Percentiles rank a stretch among this genome's conserved stretches.
These are phyloP conservation scores for Palythoa grandis DNA, from an alignment of 92 coral and sea anemone genomes.

Conservation along the genomic window DNA sequence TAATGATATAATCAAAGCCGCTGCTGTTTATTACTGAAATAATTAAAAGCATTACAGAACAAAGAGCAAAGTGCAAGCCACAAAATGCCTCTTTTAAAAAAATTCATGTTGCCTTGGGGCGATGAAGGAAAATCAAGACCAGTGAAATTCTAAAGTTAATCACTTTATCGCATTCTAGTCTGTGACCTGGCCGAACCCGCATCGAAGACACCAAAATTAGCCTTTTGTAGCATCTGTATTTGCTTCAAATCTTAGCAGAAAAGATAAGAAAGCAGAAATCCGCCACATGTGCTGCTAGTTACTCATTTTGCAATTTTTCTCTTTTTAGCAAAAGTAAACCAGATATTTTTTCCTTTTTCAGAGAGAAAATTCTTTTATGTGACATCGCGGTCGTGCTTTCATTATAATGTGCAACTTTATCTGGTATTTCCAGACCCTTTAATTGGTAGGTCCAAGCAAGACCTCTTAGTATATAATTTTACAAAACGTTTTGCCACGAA, in stretches of 20 bases:
- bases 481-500: neutral
- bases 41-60: neutral
- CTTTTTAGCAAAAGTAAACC: neutral
- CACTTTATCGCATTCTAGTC: constrained; percentile 33
- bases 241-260: neutral
- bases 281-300: constrained; percentile 17
- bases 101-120: constrained; percentile 14
- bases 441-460: too few relatives aligned
- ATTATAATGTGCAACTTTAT: neutral
- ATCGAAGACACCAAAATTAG: neutral
- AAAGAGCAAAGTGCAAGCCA: constrained; percentile 17
- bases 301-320: neutral
- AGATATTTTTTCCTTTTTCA: neutral
- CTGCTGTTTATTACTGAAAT: neutral
- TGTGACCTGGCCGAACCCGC: constrained; percentile 26
- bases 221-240: constrained; percentile 17
- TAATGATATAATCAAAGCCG: too few relatives aligned
- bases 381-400: too few relatives aligned
- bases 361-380: neutral
- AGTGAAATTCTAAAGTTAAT: neutral
- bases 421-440: neutral
- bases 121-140: neutral
- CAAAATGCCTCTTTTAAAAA: neutral
- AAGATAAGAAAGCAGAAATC: constrained; percentile 10
- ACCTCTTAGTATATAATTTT: neutral